Percentiles rank a stretch among this genome's conserved stretches.
Conservation (phyloP, 2,113 vertebrate genomes). For the Amazona vittata region DNA sequence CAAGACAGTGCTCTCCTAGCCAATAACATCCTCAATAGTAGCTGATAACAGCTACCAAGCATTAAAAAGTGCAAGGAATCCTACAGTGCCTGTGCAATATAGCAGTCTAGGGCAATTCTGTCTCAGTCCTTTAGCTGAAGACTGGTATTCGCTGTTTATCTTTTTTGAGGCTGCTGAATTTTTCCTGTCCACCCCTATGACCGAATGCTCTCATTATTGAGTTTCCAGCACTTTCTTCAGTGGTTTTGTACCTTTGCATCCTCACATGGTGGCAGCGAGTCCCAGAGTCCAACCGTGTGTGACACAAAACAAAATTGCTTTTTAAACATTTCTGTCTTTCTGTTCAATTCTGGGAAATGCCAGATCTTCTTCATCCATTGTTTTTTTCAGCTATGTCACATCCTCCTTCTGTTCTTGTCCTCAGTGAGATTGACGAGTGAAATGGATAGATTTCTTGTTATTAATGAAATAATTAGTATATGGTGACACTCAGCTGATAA, state of each 20-base stretch:
- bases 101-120: not conserved
- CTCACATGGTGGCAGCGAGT: not conserved
- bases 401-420: not conserved
- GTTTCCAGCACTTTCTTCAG: not conserved
- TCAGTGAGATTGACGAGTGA: not conserved
- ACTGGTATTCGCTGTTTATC: not conserved
- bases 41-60: not conserved
- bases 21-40: not conserved
- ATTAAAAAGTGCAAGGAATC: not conserved
- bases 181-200: not conserved
- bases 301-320: not conserved
- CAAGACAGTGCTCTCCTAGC: not conserved
- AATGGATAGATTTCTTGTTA: not conserved
- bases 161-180: not conserved
- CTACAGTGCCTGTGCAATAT: fast-evolving
- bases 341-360: not conserved
- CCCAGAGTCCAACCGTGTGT: not conserved
- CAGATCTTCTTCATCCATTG: not conserved
- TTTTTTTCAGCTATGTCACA: not conserved
- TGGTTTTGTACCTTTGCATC: not conserved
- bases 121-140: not conserved
- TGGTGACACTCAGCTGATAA: not conserved
- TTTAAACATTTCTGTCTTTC: not conserved
- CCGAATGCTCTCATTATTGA: fast-evolving
- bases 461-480: not conserved